Evolutionary conservation across 2,113 vertebrate genomes (phyloP).

Genomic region (Nycticorax nycticorax): DNA sequence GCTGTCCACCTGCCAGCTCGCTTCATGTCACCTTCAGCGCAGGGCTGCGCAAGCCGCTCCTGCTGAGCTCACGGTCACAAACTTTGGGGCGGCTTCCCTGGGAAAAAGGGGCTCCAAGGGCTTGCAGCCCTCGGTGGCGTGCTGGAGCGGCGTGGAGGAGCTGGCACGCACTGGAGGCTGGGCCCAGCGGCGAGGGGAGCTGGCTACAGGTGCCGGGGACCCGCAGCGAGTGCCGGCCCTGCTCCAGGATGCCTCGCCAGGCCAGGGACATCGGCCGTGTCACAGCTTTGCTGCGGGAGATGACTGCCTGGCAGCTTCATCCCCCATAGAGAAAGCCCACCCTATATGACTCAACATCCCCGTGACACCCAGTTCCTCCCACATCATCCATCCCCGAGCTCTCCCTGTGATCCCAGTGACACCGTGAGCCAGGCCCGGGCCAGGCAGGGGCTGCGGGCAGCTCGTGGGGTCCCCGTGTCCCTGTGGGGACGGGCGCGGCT

Average conservation of each 20-base stretch:
- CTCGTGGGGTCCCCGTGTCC: not conserved
- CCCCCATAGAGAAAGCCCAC: conserved; percentile 37
- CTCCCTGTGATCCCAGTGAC: conserved; percentile 32
- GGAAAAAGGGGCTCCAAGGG: not conserved
- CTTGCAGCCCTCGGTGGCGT: accelerated
- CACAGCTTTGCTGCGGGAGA: conserved; percentile 1
- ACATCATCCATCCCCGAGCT: conserved; percentile 16
- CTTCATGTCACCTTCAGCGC: not conserved
- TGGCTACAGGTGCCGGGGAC: not conserved
- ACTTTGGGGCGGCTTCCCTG: not conserved
- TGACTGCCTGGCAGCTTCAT: conserved; percentile 6
- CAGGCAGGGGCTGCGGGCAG: not conserved
- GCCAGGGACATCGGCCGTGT: not conserved
- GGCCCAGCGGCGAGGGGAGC: accelerated
- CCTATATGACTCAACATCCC: conserved; percentile 65
- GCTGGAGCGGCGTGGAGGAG: not conserved
- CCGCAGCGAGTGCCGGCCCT: accelerated
- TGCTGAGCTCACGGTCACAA: not conserved
- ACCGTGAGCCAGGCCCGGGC: not conserved
- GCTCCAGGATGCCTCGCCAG: accelerated
- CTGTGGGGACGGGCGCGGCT: accelerated
- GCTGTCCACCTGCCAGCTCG: not conserved
- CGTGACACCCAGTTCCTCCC: conserved; percentile 58
- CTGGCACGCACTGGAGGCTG: accelerated
- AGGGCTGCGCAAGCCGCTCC: not conserved